Conservation (phyloP, 1,140 invertebrate species). For the Amphibalanus amphitrite region DNA sequence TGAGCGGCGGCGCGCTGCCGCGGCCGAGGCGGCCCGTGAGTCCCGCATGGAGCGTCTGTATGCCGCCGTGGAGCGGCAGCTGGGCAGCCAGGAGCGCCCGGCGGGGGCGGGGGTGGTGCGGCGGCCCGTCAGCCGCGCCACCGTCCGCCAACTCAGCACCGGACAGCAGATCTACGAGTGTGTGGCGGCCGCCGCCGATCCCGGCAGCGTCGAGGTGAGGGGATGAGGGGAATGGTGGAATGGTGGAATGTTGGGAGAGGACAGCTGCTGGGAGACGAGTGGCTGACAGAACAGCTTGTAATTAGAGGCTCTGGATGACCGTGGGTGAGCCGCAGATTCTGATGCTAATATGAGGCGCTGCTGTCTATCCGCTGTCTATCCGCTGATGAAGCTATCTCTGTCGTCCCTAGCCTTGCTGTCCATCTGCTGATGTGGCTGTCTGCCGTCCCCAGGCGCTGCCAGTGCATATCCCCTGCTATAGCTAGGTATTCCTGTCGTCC, state of each 20-base stretch:
- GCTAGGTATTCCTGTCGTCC: no score
- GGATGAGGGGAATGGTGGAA: background rate
- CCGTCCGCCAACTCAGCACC: background rate
- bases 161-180: constrained; percentile 1
- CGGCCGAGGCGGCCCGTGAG: background rate
- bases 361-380: no score
- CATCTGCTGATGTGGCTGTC: no score
- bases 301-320: no score
- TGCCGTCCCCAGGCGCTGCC: no score
- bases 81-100: background rate
- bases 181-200: background rate
- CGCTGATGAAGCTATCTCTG: no score
- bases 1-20: background rate
- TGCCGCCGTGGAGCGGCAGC: background rate
- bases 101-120: no score
- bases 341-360: no score
- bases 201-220: background rate
- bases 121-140: background rate
- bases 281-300: background rate
- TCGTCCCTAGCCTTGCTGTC: no score
- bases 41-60: background rate
- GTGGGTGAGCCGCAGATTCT: no score
- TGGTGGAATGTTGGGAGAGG: background rate
- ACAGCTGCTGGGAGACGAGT: no score
- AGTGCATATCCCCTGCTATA: no score